Base-by-base conservation (phyloP, 2,888 invertebrate species). In the Drosophila aldrichi region DNA sequence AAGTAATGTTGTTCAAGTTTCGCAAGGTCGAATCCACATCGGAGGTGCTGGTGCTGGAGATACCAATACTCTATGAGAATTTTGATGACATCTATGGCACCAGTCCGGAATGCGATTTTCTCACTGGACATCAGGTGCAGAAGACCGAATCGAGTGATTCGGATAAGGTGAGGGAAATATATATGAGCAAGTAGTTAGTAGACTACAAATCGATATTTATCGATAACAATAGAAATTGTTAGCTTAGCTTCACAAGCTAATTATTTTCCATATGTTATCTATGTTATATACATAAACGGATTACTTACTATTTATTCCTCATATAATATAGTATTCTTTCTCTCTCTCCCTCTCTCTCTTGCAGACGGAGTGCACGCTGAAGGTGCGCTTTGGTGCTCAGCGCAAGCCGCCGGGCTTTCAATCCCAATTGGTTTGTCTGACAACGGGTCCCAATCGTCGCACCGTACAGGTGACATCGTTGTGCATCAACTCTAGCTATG, bases 381-480 rank as follows among this genome's bases (percentile, higher is more conserved):
- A 95, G 92, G 96, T 97, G 60, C 95, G 96, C 90, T 93, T 94
- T 58, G 97, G 97, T 41, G 94, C 95, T 71, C 95, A 96, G 91
- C 97, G 98, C 91, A 96, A 98, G 93, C 95, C 96, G 44, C 95
- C 98, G n/a, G 99, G 99, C 81, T 99, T 98, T 95, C 99, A 99
- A 94, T 97, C 98, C 55, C 97, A 98, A 91, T 94, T 99, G 79
- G 97, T 98, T 82, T 98, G 98, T 93, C 94, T 99, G 91, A 97
- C 99, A 89, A 95, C 96, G 93, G 95, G 96, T 89, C 96, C 98
- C 86, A 96, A 97, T 93, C 88, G 90, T 73, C 89, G 88, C 69
- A 84, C 82, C 48, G 89, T 92, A 44, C 96, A 95, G 92, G 96
- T 99, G 92, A 96, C 97, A 84, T 95, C 98, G 80, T 95, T 99